phyloP scores from a whole-genome alignment of 2,797 vertebrate species.

The Squalus acanthias region DNA sequence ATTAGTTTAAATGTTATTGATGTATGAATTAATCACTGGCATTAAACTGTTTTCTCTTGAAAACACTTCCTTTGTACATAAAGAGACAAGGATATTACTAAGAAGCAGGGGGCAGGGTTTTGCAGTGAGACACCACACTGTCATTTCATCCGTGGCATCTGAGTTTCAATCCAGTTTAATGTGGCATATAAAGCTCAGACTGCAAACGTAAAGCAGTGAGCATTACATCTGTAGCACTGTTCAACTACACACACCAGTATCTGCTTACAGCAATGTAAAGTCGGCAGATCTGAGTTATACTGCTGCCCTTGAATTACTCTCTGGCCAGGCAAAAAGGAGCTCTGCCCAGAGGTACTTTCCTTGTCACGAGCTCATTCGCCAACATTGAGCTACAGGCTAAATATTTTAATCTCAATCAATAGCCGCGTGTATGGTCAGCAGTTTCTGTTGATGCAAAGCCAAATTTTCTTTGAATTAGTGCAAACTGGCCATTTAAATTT shows the following conservation, averaged over 20 bases:
- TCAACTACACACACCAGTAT: not conserved
- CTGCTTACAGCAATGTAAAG: not conserved
- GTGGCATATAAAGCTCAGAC: not conserved
- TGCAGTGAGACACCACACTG: not conserved
- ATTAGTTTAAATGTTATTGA: not conserved
- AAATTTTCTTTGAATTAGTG: not conserved
- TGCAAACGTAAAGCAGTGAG: not conserved
- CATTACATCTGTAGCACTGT: not conserved
- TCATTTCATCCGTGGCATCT: not conserved
- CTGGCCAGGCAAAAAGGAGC: not conserved
- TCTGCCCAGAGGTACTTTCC: not conserved
- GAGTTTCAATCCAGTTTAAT: not conserved
- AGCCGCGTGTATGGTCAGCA: not conserved
- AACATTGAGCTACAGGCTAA: not conserved
- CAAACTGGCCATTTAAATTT: not conserved
- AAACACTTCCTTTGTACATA: not conserved
- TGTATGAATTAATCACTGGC: not conserved
- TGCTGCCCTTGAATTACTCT: not conserved
- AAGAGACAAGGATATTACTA: not conserved
- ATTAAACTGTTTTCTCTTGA: not conserved
- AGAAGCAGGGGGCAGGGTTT: not conserved
- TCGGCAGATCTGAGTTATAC: not conserved
- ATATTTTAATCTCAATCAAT: not conserved
- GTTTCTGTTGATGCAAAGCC: not conserved
- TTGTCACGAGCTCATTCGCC: not conserved